Base-by-base conservation (phyloP, 2,797 vertebrate genomes). In the Peromyscus melanophrys region DNA sequence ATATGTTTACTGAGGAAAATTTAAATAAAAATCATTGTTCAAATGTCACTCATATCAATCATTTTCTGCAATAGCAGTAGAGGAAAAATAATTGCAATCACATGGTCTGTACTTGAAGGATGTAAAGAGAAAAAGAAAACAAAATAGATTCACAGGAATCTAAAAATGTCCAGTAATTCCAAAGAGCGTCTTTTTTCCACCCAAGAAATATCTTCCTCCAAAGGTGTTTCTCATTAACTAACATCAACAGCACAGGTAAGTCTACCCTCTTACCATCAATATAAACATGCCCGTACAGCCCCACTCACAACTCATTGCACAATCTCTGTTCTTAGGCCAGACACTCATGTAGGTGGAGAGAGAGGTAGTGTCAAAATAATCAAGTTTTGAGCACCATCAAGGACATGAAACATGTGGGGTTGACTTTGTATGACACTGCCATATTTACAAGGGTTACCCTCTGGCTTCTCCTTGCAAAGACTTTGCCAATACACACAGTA, bases 21-120 rank as follows among this genome's bases (percentile, higher is more conserved):
- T 96, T 92, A 89, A 97, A 95, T 96, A 95, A 96, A 97, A 97
- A 92, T 96, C 91, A 96, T 96, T 97, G 52, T 98, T 97, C 96
- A 92, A 83, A 73, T 98, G 97, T 97, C 98, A 97, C 21, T 93
- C 91, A 81, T 87, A 94, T 98, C 97, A 98, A 97, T 98, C 96
- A 97, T 91, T 95, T 63, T 94, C 59, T 81, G 76, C 69, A 90
- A 63, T 52, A 85, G 90, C 84, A 78, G 31, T 49, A 94, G 65
- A 97, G 52, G 88, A 94, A 90, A 95, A 96, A 97, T 97, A 97
- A 97, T 97, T 97, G 82, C 65, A 89, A 55, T 90, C 57, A 23
- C 25, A 31, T 94, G 92, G 77, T 88, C 94, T 78, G 55, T 59
- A 81, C 82, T 89, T 96, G 88, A 95, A 96, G 87, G 77, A 96